Base-by-base conservation (phyloP, 53 echinoderm and acorn worm species). In the Luidia sarsii region DNA sequence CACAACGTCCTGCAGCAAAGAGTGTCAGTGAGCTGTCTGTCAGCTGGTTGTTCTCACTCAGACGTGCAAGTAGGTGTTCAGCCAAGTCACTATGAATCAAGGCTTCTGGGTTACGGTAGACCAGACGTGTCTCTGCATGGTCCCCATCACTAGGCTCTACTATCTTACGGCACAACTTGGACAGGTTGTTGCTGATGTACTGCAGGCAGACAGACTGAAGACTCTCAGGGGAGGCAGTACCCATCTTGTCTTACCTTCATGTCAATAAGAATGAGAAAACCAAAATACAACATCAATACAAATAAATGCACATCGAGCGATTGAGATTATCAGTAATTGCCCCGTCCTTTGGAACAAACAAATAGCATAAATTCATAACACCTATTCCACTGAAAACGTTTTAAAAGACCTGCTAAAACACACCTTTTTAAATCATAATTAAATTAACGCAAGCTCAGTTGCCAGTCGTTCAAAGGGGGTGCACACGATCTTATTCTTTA, bases 201-300 rank as follows among this genome's bases (percentile, higher is more conserved):
- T 86, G 57, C 74, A 96, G 86, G 63, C 96, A 96, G 69, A 96
- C 25, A 16, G 73, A 50, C 66, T 93, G 90, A n/a, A 96, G 86
- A 7, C 82, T 54, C 18, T 90, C 88, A 36, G 96, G 86, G 21
- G 92, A 87, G 0, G 83, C 70, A 27, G 82, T 82, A 57, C 82
- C 88, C 87, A 90, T 94, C 32, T 80, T 61, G 45, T 3, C 2
- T 25, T n/a, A 25, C 39, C 55, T 39, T 37, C 23, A 38, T 68
- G 27, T 68, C 43, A 45, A 45, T 68, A 31, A 22, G 30, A 45
- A 39, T 65, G 34, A 15, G 3, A 64, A 34, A 27, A n/a, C n/a
- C n/a, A n/a, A n/a, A n/a, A n/a, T n/a, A n/a, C n/a, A n/a, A n/a
- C n/a, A n/a, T 64, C 19, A 4, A 18, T 9, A 30, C 29, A 33